Base-by-base conservation (phyloP, 2,888 invertebrate genomes). In the Drosophila suboccidentalis region DNA sequence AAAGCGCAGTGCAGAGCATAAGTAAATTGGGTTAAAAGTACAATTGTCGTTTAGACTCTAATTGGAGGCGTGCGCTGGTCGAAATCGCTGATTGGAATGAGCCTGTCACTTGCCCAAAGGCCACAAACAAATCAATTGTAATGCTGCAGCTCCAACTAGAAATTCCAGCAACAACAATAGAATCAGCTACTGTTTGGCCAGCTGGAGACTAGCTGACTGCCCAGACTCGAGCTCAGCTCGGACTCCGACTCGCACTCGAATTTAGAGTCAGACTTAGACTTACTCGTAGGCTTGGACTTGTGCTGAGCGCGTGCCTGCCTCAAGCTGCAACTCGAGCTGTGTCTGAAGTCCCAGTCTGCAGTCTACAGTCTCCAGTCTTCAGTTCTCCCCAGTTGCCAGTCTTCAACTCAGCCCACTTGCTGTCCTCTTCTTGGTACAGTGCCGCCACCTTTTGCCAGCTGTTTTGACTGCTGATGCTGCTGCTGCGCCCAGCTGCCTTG, bases 1-100 rank as follows among this genome's bases (percentile, higher is more conserved):
- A 29, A 29, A 79, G 71, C 75, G 66, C 73, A 74, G 75, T 76
- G 67, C 62, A 17, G 46, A 4, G 47, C 54, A 55, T 60, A 51
- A 75, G 74, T 85, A 87, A 85, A 85, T 87, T 87, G 84, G 84
- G 84, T 85, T 85, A 84, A 84, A 84, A 85, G 87, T 84, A 87
- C 84, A 85, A 85, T 85, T 85, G 84, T 85, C 84, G 71, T 87
- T 85, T 85, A 85, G 80, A 77, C 87, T 80, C 87, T 87, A 87
- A 84, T 84, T 84, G 84, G 87, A 87, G 84, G 87, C 84, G 82
- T 87, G 84, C 75, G 83, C 82, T 75, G 71, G 70, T 77, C 75
- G 19, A 77, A 78, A 78, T 74, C 82, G 68, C 87, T 87, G 82
- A 83, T 86, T 83, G 82, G 77, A 77, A 29, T 66, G 71, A 55